Conservation (phyloP, 30 jellyfish, hydroid and myxozoan genomes). For the Turritopsis rubra region DNA sequence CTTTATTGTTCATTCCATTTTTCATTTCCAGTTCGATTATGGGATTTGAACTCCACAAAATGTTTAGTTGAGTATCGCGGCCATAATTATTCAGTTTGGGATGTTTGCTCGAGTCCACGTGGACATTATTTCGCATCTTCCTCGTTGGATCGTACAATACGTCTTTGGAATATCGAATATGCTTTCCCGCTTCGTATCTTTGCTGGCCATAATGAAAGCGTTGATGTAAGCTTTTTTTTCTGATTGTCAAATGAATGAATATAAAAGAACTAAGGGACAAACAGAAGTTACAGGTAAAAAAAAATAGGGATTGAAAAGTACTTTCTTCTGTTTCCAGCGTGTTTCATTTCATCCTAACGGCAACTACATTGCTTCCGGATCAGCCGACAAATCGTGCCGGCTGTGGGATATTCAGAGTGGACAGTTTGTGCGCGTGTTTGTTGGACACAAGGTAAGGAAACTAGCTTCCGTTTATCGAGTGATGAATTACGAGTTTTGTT, state of each 20-base stretch:
- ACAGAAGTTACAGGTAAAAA: not conserved
- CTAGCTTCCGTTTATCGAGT: too few relatives aligned
- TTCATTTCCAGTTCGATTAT: conserved; percentile 56
- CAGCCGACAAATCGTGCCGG: conserved; percentile 82
- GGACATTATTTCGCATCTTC: conserved; percentile 78
- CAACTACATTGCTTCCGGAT: conserved; percentile 83
- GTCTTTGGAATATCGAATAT: conserved; percentile 86
- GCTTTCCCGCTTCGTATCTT: conserved; percentile 73
- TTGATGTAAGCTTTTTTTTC: conserved; percentile 52
- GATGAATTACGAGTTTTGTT: too few relatives aligned
- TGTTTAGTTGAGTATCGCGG: conserved; percentile 73
- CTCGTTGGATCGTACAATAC: conserved; percentile 66
- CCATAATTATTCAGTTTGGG: conserved; percentile 84
- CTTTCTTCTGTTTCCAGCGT: conserved; percentile 49
- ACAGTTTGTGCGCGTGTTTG: conserved; percentile 89
- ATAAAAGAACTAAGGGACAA: too few relatives aligned
- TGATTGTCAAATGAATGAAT: not conserved
- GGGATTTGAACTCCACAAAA: conserved; percentile 61
- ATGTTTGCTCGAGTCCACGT: conserved; percentile 44
- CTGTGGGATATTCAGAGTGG: conserved; percentile 91
- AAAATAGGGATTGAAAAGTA: not conserved
- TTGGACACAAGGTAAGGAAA: conserved; percentile 82
- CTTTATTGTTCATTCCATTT: too few relatives aligned
- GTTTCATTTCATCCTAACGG: conserved; percentile 93
- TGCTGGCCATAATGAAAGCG: conserved; percentile 82